These are phyloP conservation scores for Noctilio leporinus DNA, from an alignment of 2,113 vertebrate genomes.

Conservation along the genomic window DNA sequence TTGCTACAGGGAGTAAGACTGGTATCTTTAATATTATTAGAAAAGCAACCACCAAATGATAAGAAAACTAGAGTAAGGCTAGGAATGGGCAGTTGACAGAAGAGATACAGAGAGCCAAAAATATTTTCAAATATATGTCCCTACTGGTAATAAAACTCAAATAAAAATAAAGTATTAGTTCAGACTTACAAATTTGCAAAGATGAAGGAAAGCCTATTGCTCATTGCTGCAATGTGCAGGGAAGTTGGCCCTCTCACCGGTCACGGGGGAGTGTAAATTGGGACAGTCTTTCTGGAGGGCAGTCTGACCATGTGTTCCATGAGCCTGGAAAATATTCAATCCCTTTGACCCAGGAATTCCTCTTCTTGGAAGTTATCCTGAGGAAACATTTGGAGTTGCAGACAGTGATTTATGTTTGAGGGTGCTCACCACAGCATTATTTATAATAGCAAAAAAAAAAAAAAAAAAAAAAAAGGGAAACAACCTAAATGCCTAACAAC, in stretches of 20 bases:
- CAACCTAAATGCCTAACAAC: not conserved
- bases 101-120: not conserved
- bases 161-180: not conserved
- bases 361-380: constrained; percentile 34
- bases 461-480: constrained; percentile 45
- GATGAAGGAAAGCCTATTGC: not conserved
- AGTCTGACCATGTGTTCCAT: not conserved
- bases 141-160: not conserved
- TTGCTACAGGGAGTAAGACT: not conserved
- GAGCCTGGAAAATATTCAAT: constrained; percentile 38
- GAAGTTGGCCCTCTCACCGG: not conserved
- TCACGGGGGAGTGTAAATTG: not conserved
- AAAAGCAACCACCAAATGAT: not conserved
- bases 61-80: not conserved
- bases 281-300: not conserved
- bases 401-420: constrained; percentile 61
- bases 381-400: constrained; percentile 29
- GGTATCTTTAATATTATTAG: not conserved
- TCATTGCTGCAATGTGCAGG: not conserved
- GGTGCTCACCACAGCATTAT: not conserved
- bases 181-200: not conserved
- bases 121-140: not conserved
- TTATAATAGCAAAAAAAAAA: constrained; percentile 45
- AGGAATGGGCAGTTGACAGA: not conserved
- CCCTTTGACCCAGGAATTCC: constrained; percentile 24